Percentiles rank a stretch among this genome's conserved stretches.
phyloP scores from a whole-genome alignment of 2,113 vertebrate genomes.

The Pachyramphus minor region DNA sequence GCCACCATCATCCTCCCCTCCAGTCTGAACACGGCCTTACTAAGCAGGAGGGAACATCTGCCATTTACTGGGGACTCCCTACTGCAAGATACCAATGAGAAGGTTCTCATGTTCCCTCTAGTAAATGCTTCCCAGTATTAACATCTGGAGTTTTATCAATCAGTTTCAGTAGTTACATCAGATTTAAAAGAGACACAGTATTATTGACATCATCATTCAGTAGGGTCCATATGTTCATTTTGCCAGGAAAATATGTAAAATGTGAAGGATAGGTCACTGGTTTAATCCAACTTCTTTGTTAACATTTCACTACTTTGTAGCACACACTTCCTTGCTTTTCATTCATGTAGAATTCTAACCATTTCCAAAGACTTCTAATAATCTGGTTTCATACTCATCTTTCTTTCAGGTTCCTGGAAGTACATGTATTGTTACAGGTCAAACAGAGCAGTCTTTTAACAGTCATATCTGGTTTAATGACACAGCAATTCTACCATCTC shows the following conservation, averaged over 20 bases:
- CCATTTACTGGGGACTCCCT: neutral
- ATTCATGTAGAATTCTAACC: neutral
- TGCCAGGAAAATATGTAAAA: neutral
- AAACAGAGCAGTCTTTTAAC: neutral
- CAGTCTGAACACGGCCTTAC: neutral
- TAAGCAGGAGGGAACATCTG: neutral
- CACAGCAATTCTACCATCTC: neutral
- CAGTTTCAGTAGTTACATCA: neutral
- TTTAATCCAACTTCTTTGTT: neutral
- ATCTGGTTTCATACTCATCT: neutral
- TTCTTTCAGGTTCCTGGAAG: neutral
- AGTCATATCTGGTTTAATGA: neutral
- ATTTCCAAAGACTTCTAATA: neutral
- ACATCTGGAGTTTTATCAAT: neutral
- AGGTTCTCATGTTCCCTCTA: neutral
- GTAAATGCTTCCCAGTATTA: neutral
- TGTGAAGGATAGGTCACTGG: neutral
- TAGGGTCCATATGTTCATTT: neutral
- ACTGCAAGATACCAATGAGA: neutral
- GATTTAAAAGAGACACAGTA: neutral
- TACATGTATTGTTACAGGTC: neutral
- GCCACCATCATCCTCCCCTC: neutral
- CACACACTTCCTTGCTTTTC: neutral
- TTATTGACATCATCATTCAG: neutral
- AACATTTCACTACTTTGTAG: neutral